Evolutionary conservation across 2,113 vertebrate genomes (phyloP).

Genomic region (Bubo scandiacus): DNA sequence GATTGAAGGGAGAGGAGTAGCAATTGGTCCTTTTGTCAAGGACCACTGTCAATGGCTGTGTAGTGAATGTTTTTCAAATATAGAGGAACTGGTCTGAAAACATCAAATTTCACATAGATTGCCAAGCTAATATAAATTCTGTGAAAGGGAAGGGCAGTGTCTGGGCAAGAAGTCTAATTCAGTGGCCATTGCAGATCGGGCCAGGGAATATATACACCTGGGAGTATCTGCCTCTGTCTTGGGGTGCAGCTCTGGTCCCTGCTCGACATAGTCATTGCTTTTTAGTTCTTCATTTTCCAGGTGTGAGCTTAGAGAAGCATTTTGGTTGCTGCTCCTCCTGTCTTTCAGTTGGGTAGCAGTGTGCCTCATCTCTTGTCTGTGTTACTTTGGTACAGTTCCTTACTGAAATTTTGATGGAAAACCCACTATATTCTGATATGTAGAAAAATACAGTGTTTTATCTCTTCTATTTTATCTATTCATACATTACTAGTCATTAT

Average conservation of each 20-base stretch:
- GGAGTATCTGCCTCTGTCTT: not conserved
- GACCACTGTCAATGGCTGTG: not conserved
- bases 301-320: not conserved
- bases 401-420: not conserved
- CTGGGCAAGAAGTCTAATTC: not conserved
- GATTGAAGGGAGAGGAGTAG: not conserved
- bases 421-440: not conserved
- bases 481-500: not conserved
- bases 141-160: not conserved
- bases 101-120: not conserved
- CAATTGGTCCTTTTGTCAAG: not conserved
- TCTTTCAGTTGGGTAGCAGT: not conserved
- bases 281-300: not conserved
- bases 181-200: rapidly evolving
- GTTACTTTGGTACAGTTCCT: not conserved
- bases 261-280: not conserved
- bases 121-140: not conserved
- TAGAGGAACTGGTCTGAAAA: not conserved
- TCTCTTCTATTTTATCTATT: not conserved
- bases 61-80: not conserved
- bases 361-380: not conserved
- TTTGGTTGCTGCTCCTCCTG: not conserved
- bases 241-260: not conserved
- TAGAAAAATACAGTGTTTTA: not conserved
- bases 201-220: not conserved